Evolutionary conservation across 2,797 vertebrate genomes (phyloP).

Genomic region (Poecile montanus): DNA sequence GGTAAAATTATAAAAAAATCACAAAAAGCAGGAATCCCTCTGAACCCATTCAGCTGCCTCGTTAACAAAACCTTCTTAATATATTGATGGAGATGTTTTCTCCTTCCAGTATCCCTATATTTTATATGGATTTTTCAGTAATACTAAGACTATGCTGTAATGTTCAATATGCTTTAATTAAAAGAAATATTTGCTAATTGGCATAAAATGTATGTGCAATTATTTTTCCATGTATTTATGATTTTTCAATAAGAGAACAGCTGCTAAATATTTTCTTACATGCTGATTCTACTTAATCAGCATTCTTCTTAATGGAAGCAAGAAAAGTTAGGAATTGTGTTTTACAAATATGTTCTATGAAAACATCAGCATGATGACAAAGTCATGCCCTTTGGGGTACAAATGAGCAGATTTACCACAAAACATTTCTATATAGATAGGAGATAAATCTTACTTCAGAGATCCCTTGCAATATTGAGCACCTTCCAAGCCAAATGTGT

Average conservation of each 20-base stretch:
- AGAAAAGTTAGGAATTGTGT: conserved; percentile 29
- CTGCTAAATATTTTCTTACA: conserved; percentile 67
- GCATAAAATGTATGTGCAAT: conserved; percentile 68
- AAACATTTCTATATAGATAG: not conserved
- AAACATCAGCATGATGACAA: conserved; percentile 41
- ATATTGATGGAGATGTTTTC: conserved; percentile 24
- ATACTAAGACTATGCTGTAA: conserved; percentile 16
- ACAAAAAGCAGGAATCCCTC: not conserved
- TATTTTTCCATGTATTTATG: conserved; percentile 70
- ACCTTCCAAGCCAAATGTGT: conserved; percentile 47
- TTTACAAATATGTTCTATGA: conserved; percentile 15
- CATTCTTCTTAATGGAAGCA: conserved; percentile 41
- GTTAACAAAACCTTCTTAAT: conserved; percentile 55
- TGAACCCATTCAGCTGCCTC: conserved; percentile 21
- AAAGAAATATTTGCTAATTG: conserved; percentile 71
- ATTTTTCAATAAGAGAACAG: conserved; percentile 57
- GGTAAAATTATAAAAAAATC: conserved; percentile 26
- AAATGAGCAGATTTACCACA: conserved; percentile 27
- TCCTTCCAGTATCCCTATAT: not conserved
- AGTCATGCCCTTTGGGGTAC: conserved; percentile 34
- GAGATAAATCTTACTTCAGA: conserved; percentile 44
- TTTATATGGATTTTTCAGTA: conserved; percentile 51
- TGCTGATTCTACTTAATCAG: conserved; percentile 48
- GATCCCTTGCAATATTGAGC: not conserved
- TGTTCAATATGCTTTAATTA: conserved; percentile 65